Conservation (phyloP, 2,888 invertebrate genomes). For the Electrophaes corylata region DNA sequence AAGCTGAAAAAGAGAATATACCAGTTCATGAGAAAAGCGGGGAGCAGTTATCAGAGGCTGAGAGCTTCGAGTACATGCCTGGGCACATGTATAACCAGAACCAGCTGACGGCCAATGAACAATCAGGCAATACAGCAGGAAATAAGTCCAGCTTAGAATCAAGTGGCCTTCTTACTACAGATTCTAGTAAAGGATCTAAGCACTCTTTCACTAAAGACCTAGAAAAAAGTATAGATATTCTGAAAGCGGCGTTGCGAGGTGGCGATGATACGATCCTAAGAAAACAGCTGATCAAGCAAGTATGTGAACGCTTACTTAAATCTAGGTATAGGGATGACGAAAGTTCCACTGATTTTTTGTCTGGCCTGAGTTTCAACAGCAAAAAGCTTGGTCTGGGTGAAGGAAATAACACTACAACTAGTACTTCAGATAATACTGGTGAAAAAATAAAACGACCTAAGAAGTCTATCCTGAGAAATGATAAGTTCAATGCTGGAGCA, state of each 20-base stretch:
- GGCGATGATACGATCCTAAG: constrained; percentile 85
- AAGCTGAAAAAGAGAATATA: constrained; percentile 49
- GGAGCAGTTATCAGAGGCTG: constrained; percentile 82
- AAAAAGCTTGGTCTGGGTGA: constrained; percentile 54
- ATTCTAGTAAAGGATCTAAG: constrained; percentile 71
- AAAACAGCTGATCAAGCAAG: constrained; percentile 86
- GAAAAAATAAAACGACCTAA: constrained; percentile 61
- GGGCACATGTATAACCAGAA: constrained; percentile 84
- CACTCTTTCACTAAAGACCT: constrained; percentile 83
- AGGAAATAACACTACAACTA: constrained; percentile 61
- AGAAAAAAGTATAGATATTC: constrained; percentile 84
- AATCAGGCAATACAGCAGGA: constrained; percentile 51
- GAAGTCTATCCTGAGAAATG: constrained; percentile 71
- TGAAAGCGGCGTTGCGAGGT: constrained; percentile 84
- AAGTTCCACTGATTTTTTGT: constrained; percentile 75
- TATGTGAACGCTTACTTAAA: constrained; percentile 85
- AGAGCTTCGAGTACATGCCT: constrained; percentile 88
- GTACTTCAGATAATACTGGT: constrained; percentile 69
- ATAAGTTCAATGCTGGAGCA: constrained; percentile 66
- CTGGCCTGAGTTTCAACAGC: constrained; percentile 68
- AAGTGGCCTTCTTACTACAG: constrained; percentile 67
- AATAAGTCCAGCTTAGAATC: constrained; percentile 79
- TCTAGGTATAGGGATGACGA: constrained; percentile 85
- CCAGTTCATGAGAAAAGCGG: constrained; percentile 59
- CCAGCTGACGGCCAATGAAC: constrained; percentile 54